Base-by-base conservation (phyloP, 1,140 invertebrate species). In the Riptortus pedestris region DNA sequence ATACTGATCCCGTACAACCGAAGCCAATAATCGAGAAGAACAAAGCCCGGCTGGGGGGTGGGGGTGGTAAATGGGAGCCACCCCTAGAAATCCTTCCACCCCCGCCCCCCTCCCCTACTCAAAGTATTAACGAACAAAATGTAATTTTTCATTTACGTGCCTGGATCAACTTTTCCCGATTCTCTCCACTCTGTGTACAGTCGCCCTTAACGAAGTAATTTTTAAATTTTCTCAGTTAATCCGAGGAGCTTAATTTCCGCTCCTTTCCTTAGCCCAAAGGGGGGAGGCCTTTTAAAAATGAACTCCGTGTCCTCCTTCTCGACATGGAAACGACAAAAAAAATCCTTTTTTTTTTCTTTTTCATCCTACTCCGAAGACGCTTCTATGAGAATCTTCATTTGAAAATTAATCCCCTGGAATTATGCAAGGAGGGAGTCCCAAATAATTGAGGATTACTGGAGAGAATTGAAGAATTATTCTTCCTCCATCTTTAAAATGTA, bases 101-200 rank as follows among this genome's bases (percentile, higher is more conserved):
- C 26, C 58, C 43, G 24, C 28, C 20, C 38, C 55, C 33, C 57
- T 55, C 20, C 27, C 12, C 18, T 64, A 31, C 65, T 67, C 63
- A 64, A 64, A 66, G 67, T 66, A 63, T 67, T 68, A 68, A 65
- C 67, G 62, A 68, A 68, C 65, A 68, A 68, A 68, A 69, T 68
- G 69, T 69, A 68, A 68, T 69, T 69, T 68, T 69, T 69, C 67
- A 67, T 69, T 69, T 69, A 69, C 69, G 69, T 69, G 69, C 69
- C 62, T 65, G 69, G 69, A 69, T 69, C 69, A 69, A 69, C 67
- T 68, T 69, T 68, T 69, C 65, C 67, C 61, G 65, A 64, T 68
- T 65, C 52, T 66, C 57, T 47, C 47, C 65, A 12, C 45, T 29
- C 59, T 38, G 24, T 55, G 51, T 20, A 20, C 38, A 16, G 7